phyloP scores from a whole-genome alignment of 2,888 invertebrate genomes.

The Euzophera pinguis region DNA sequence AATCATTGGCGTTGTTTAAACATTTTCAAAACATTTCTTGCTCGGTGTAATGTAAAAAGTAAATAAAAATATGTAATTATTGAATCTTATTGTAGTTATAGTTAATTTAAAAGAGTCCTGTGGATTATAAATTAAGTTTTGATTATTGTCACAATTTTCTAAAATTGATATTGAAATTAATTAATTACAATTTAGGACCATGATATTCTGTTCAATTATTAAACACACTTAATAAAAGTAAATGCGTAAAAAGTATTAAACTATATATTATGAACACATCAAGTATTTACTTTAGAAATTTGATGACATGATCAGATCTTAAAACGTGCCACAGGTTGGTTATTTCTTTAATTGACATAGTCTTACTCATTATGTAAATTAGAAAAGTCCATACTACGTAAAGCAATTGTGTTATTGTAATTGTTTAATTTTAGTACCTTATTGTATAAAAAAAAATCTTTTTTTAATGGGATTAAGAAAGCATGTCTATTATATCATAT shows the following conservation, averaged over 20 bases:
- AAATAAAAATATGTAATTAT: conserved; percentile 43
- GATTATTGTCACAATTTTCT: background rate
- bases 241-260: too few relatives aligned
- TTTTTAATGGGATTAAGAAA: conserved; percentile 68
- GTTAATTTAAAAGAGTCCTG: conserved; percentile 39
- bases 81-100: conserved; percentile 42
- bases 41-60: conserved; percentile 49
- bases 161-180: too few relatives aligned
- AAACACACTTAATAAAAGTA: too few relatives aligned
- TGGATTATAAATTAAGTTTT: conserved; percentile 20
- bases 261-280: background rate
- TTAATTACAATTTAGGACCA: too few relatives aligned
- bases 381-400: conserved; percentile 49
- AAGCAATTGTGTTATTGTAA: conserved; percentile 47
- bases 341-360: conserved; percentile 26
- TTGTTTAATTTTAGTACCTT: conserved; percentile 53
- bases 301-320: background rate
- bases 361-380: conserved; percentile 46
- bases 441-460: conserved; percentile 63
- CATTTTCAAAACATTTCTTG: background rate
- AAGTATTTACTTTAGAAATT: background rate
- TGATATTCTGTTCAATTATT: too few relatives aligned
- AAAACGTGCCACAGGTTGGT: background rate
- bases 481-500: conserved; percentile 77
- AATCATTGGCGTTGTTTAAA: background rate